Percentiles rank a stretch among this genome's conserved stretches.
phyloP scores from a whole-genome alignment of 2,113 vertebrate genomes.

The Pedionomus torquatus region DNA sequence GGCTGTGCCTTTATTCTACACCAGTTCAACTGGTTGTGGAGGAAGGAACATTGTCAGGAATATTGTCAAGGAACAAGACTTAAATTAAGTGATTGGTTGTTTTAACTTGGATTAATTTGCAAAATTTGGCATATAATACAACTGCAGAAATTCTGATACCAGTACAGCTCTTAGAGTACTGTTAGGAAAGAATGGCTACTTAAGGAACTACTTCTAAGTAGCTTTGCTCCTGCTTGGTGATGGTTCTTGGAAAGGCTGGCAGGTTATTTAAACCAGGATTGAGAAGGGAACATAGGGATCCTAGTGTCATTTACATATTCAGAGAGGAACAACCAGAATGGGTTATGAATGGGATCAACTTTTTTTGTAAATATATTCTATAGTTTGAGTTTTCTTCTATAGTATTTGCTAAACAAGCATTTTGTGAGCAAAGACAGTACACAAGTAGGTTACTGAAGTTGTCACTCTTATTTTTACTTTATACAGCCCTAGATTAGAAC shows the following conservation, averaged over 20 bases:
- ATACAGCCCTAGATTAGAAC: neutral
- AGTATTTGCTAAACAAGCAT: neutral
- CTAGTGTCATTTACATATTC: neutral
- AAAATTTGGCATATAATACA: neutral
- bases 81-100: neutral
- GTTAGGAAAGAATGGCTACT: neutral
- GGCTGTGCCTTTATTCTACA: neutral
- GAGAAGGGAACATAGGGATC: neutral
- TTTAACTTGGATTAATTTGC: neutral
- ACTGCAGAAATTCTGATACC: neutral
- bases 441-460: neutral
- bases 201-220: neutral
- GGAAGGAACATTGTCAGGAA: too few relatives aligned
- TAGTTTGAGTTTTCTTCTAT: neutral
- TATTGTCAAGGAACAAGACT: neutral
- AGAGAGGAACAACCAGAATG: neutral
- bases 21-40: neutral
- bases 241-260: neutral
- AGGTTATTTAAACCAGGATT: neutral
- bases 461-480: neutral
- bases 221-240: neutral
- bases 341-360: neutral
- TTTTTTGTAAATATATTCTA: neutral
- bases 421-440: neutral
- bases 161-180: neutral